Evolutionary conservation across 2,888 invertebrate genomes (phyloP).

Genomic region (Agriopis marginaria): DNA sequence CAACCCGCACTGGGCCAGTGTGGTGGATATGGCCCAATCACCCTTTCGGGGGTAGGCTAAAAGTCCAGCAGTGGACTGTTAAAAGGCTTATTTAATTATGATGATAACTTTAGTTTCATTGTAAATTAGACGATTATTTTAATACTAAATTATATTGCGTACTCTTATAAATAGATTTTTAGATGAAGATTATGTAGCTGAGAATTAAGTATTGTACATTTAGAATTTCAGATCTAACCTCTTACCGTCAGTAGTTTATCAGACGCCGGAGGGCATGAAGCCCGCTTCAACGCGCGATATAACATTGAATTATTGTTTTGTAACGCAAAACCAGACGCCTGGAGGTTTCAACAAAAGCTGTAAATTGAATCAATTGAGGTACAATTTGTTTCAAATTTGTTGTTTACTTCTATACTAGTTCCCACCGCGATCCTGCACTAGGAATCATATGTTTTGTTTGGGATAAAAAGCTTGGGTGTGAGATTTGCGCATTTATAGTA

Average conservation of each 20-base stretch:
- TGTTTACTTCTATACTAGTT: neutral
- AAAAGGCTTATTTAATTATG: no score
- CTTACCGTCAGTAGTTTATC: neutral
- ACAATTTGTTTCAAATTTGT: conserved; percentile 15
- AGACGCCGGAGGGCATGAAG: neutral
- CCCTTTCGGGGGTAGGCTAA: no score
- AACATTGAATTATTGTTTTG: conserved; percentile 6
- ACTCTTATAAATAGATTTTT: neutral
- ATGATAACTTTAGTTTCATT: no score
- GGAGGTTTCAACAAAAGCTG: neutral
- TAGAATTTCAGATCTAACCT: no score
- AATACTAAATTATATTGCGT: no score
- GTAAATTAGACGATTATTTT: no score
- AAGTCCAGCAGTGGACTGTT: no score
- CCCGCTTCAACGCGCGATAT: neutral
- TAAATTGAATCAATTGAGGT: conserved; percentile 16
- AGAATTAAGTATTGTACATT: neutral
- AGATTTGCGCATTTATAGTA: no score
- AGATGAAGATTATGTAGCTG: neutral
- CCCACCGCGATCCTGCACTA: neutral
- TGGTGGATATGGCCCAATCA: no score
- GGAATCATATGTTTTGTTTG: no score
- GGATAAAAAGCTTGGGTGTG: no score
- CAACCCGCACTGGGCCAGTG: no score
- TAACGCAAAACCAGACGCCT: conserved; percentile 10